Evolutionary conservation across 2,113 vertebrate genomes (phyloP).

Genomic region (Bubo blakistoni): DNA sequence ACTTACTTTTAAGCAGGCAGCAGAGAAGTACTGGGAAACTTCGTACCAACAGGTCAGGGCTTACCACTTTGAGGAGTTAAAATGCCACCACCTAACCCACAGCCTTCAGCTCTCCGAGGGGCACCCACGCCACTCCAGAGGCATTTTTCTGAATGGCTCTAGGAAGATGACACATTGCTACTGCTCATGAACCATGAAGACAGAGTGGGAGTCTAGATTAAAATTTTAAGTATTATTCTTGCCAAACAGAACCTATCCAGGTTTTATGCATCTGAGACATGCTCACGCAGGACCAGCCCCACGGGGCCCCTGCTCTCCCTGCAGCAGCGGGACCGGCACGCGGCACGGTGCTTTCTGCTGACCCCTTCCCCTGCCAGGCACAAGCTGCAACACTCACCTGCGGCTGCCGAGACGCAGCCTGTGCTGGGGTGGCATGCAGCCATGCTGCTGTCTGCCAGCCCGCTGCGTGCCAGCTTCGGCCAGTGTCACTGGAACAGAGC

Average conservation of each 20-base stretch:
- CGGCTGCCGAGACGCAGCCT: background rate
- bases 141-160: background rate
- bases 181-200: background rate
- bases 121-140: background rate
- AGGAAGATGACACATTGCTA: background rate
- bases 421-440: background rate
- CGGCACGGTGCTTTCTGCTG: background rate
- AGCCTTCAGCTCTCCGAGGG: background rate
- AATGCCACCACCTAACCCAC: background rate
- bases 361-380: background rate
- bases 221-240: background rate
- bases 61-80: background rate
- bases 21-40: background rate
- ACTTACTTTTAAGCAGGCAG: background rate
- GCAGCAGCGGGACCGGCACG: fast-evolving
- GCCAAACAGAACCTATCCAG: background rate
- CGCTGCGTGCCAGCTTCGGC: fast-evolving
- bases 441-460: background rate
- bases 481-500: background rate
- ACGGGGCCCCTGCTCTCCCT: background rate
- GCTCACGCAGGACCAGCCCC: background rate
- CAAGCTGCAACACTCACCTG: background rate
- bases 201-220: background rate
- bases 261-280: background rate
- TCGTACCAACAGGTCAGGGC: background rate